Evolutionary conservation across 1,140 invertebrate genomes (phyloP), one percentile per base, ranked within the genome.

Genomic region (Matsumurasca onukii): DNA sequence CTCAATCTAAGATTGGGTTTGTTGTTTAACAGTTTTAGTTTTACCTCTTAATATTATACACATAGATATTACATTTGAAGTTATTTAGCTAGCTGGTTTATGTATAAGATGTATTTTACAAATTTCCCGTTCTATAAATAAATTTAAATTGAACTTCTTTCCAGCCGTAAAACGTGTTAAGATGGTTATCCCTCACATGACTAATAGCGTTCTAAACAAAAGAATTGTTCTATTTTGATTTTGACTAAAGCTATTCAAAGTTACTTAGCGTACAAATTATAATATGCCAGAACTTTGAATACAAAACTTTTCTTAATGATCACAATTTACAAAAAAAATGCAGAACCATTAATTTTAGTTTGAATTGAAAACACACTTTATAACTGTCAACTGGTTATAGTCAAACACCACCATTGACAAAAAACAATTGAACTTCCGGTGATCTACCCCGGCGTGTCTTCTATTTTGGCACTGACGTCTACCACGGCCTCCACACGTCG

Each of bases 401-500:
- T 39, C 5, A 39, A 39, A 39, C 17, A 39, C 17, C 5, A 39
- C 34, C 5, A 17, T 17, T 39, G 5, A 9, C 17, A 39, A 39
- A 9, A 17, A 39, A 9, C 5, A 39, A 9, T 39, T 39, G 34
- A 17, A 39, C 5, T 39, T 9, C 17, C 5, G 34, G 5, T 39
- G 17, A 9, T 39, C 17, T 9, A 39, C 5, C 5, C 5, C 34
- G 17, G 34, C 34, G 17, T 9, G 34, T 17, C 17, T 39, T 39
- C 34, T 5, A 17, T 9, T 17, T 17, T 39, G 17, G 34, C 17
- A 5, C 5, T 5, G 5, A 9, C 22, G 31, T 48, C 34, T 68
- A 68, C 67, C 67, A 68, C 17, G 67, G 67, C 34, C 67, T 62
- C 67, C 67, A 68, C 2, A 68, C 67, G 15, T 62, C 57, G 13